Evolutionary conservation across 2,888 invertebrate genomes (phyloP).

Genomic region (Cerastis rubricosa): DNA sequence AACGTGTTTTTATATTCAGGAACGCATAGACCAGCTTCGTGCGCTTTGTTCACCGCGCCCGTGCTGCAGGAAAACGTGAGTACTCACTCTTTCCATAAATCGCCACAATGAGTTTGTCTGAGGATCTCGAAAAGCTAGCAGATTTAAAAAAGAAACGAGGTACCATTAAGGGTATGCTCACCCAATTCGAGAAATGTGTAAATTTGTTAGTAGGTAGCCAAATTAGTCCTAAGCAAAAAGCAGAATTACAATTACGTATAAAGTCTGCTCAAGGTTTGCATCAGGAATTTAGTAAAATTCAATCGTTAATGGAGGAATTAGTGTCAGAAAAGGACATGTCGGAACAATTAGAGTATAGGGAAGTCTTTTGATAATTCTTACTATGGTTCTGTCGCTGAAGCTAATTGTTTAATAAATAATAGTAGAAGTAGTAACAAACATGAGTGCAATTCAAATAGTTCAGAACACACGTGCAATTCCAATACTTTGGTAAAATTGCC

Average conservation of each 20-base stretch:
- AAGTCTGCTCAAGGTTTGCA: constrained; percentile 5
- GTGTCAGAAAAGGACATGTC: constrained; percentile 2
- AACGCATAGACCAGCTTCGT: neutral
- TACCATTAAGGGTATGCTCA: neutral
- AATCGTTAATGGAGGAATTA: constrained; percentile 1
- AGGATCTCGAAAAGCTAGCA: constrained; percentile 6
- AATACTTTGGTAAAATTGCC: constrained; percentile 2
- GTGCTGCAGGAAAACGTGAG: constrained; percentile 2
- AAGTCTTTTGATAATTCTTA: constrained; percentile 7
- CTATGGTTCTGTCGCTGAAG: neutral
- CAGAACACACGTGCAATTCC: neutral
- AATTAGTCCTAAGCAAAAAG: neutral
- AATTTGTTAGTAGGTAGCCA: constrained; percentile 1
- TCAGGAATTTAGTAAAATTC: neutral
- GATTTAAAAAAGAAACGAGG: constrained; percentile 1
- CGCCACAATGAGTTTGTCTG: constrained; percentile 6
- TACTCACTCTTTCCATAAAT: neutral
- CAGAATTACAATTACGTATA: neutral
- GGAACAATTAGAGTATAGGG: constrained; percentile 7
- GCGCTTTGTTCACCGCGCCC: neutral
- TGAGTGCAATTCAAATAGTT: neutral
- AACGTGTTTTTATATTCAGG: constrained; percentile 1
- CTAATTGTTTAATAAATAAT: constrained; percentile 1
- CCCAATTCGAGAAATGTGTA: constrained; percentile 6
- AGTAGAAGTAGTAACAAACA: neutral